Percentiles rank a stretch among this genome's conserved stretches.
Evolutionary conservation across 2,797 vertebrate species (phyloP).

Genomic region (Hozukius guyotensis): DNA sequence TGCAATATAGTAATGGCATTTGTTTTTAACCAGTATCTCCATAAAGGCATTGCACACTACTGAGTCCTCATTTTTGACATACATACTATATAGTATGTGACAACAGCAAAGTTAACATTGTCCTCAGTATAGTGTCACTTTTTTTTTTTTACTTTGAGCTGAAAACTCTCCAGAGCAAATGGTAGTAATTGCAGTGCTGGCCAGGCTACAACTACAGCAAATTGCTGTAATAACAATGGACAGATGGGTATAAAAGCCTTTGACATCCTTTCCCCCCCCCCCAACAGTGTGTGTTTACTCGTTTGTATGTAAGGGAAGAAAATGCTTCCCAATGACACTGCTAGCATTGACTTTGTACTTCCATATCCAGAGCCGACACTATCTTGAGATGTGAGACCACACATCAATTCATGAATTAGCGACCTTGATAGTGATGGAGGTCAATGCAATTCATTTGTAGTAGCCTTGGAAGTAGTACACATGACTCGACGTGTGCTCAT

Average conservation of each 20-base stretch:
- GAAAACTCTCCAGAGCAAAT: slow-evolving; percentile 15
- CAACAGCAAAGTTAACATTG: background rate
- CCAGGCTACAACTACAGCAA: slow-evolving; percentile 19
- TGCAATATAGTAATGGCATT: background rate
- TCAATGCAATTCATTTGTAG: background rate
- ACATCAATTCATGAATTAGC: background rate
- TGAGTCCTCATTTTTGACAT: background rate
- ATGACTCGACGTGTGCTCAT: background rate
- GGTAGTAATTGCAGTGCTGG: slow-evolving; percentile 30
- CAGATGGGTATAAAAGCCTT: slow-evolving; percentile 32
- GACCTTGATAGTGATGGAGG: background rate
- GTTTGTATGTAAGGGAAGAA: background rate
- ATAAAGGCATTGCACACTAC: background rate
- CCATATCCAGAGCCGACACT: background rate
- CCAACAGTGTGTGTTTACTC: background rate
- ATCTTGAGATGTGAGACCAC: background rate
- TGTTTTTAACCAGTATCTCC: background rate
- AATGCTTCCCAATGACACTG: background rate
- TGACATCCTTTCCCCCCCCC: background rate
- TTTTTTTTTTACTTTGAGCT: slow-evolving; percentile 14
- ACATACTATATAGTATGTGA: background rate
- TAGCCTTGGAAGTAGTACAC: background rate
- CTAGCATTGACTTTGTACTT: background rate
- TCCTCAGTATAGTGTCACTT: background rate
- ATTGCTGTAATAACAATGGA: slow-evolving; percentile 28